These are phyloP conservation scores for Drosophila ambigua DNA, from an alignment of 1,140 invertebrate species.

Conservation along the genomic window DNA sequence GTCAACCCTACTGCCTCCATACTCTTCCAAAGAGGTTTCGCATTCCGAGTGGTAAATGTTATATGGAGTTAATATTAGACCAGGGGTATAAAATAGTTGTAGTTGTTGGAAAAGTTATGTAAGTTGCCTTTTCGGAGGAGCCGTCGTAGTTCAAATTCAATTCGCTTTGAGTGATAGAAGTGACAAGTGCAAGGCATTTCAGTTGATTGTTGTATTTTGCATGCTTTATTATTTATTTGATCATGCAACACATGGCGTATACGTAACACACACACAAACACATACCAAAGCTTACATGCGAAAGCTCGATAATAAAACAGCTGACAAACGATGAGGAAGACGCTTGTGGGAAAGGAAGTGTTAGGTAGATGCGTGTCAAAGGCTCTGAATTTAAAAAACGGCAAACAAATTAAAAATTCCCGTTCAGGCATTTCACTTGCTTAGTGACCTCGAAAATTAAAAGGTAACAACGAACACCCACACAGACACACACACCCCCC, in stretches of 20 bases:
- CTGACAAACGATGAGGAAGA: not conserved
- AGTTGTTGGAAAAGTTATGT: conserved; percentile 28
- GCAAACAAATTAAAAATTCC: conserved; percentile 55
- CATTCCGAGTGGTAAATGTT: too few relatives aligned
- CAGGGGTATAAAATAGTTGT: not conserved
- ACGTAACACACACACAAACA: conserved; percentile 19
- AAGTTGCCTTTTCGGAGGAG: not conserved
- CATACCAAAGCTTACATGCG: conserved; percentile 15
- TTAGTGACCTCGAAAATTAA: conserved; percentile 37
- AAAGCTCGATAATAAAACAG: not conserved
- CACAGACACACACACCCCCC: not conserved
- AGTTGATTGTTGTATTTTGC: conserved; percentile 41
- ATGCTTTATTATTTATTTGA: conserved; percentile 49
- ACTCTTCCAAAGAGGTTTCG: too few relatives aligned
- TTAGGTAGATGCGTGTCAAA: conserved; percentile 13
- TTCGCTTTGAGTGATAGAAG: conserved; percentile 60
- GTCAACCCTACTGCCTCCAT: too few relatives aligned
- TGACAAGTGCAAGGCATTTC: conserved; percentile 55
- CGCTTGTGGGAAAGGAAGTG: not conserved
- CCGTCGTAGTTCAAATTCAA: conserved; percentile 61
- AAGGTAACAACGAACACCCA: conserved; percentile 6
- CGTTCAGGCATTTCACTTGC: conserved; percentile 32
- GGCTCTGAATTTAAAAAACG: conserved; percentile 15
- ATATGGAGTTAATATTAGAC: too few relatives aligned
- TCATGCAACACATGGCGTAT: conserved; percentile 56